Evolutionary conservation across 2,797 vertebrate genomes (phyloP).

Genomic region (Spinus pinus): DNA sequence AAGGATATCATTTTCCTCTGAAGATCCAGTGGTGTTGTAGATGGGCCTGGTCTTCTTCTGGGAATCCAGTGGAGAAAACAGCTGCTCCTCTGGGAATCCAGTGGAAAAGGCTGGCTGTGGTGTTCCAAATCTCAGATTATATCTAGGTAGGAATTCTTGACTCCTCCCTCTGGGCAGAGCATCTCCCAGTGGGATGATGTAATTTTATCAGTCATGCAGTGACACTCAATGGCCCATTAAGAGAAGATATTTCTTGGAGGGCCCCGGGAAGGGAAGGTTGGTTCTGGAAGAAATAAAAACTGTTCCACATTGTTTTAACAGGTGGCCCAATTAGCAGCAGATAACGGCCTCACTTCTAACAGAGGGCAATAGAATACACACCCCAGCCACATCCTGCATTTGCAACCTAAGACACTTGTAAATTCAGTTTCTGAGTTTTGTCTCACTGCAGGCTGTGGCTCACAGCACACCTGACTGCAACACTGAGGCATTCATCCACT

Average conservation of each 20-base stretch:
- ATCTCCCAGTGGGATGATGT: neutral
- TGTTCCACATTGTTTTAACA: neutral
- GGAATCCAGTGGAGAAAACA: neutral
- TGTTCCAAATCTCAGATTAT: neutral
- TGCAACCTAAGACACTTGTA: neutral
- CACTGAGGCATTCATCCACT: neutral
- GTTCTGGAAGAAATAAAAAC: neutral
- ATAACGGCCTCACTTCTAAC: neutral
- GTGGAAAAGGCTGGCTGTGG: neutral
- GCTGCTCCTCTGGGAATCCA: neutral
- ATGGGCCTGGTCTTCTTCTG: neutral
- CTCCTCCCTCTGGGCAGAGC: neutral
- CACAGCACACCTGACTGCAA: neutral
- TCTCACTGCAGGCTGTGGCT: neutral
- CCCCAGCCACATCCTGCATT: neutral
- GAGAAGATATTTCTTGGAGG: neutral
- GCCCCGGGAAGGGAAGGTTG: fast-evolving
- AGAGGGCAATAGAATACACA: neutral
- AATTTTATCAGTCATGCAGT: neutral
- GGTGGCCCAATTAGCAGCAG: neutral
- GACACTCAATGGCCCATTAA: neutral
- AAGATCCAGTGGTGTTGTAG: neutral
- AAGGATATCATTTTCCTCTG: fast-evolving
- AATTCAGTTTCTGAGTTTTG: neutral
- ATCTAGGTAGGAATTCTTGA: neutral